phyloP scores from a whole-genome alignment of 1,140 invertebrate species.

The Pectinophora gossypiella region DNA sequence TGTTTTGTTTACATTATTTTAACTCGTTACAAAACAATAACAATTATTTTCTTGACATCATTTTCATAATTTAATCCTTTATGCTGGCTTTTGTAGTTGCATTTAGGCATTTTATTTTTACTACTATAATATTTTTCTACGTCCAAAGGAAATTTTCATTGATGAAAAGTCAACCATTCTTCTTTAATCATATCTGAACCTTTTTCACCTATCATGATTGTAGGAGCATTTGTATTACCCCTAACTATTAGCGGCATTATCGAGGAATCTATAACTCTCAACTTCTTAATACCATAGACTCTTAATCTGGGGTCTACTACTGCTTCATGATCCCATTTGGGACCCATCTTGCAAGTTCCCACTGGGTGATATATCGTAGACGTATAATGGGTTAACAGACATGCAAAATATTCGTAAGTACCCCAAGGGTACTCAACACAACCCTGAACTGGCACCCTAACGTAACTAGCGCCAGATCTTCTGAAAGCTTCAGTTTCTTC shows the following conservation, averaged over 20 bases:
- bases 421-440: conserved; percentile 79
- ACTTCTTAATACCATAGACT: conserved; percentile 80
- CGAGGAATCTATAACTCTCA: conserved; percentile 87
- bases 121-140: too few relatives aligned
- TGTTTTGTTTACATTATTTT: too few relatives aligned
- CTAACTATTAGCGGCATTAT: conserved; percentile 81
- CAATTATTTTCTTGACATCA: too few relatives aligned
- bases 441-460: conserved; percentile 76
- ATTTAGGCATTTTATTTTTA: too few relatives aligned
- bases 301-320: conserved; percentile 83
- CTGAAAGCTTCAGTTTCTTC: conserved; percentile 77
- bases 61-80: too few relatives aligned
- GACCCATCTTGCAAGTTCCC: conserved; percentile 92
- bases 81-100: too few relatives aligned
- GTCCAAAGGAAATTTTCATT: too few relatives aligned
- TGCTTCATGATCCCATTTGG: conserved; percentile 77
- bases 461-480: conserved; percentile 75
- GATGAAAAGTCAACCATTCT: conserved; percentile 47
- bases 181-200: conserved; percentile 78
- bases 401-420: conserved; percentile 81
- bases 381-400: conserved; percentile 80
- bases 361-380: conserved; percentile 86
- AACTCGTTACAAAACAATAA: too few relatives aligned
- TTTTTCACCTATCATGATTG: conserved; percentile 80
- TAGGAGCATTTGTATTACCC: conserved; percentile 78